phyloP scores from a whole-genome alignment of 2,797 vertebrate species.

The Ibycter americanus region DNA sequence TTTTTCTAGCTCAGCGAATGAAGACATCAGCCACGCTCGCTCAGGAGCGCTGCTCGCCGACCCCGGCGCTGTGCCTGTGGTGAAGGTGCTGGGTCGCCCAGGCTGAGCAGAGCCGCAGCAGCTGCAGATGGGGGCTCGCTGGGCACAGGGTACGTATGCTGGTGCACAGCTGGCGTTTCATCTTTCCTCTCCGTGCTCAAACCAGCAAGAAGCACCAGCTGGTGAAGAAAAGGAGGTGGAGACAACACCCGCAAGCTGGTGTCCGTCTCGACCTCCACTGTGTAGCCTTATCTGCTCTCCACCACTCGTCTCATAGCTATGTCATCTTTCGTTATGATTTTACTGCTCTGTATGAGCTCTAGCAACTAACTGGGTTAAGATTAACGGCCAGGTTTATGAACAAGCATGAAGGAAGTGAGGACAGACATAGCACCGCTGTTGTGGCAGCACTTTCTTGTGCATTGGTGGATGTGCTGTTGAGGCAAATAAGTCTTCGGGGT shows the following conservation, averaged over 20 bases:
- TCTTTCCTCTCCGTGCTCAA: rapidly evolving
- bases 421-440: neutral
- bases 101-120: neutral
- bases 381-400: neutral
- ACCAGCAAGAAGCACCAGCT: neutral
- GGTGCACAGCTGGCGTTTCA: neutral
- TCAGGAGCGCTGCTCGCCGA: neutral
- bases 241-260: rapidly evolving
- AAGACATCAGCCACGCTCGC: rapidly evolving
- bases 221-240: neutral
- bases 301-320: rapidly evolving
- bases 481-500: neutral
- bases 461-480: neutral
- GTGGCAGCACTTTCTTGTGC: neutral
- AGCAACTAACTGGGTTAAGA: neutral
- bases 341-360: neutral
- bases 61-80: neutral
- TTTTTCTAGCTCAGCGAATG: neutral
- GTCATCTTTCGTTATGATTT: rapidly evolving
- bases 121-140: neutral
- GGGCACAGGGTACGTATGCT: rapidly evolving
- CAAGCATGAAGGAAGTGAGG: neutral
- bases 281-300: rapidly evolving
- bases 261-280: rapidly evolving
- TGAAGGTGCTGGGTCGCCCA: neutral